Evolutionary conservation across 2,797 vertebrate genomes (phyloP).

Genomic region (Cygnus olor): DNA sequence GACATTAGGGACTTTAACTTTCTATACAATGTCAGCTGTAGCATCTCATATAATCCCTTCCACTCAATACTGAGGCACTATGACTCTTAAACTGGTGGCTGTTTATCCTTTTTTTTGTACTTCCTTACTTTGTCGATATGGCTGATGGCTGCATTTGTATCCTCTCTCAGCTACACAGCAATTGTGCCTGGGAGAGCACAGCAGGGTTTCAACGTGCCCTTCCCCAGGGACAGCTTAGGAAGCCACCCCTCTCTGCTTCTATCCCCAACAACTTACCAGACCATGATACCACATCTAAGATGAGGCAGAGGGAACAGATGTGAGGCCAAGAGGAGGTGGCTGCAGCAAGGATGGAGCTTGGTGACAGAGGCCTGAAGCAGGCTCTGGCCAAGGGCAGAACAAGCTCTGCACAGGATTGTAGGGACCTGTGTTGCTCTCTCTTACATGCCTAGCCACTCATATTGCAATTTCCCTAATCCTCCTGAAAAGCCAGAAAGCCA

Average conservation of each 20-base stretch:
- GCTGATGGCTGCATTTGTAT: not conserved
- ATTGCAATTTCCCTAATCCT: not conserved
- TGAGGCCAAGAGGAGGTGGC: not conserved
- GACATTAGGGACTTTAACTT: not conserved
- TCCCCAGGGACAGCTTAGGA: not conserved
- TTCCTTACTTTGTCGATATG: not conserved
- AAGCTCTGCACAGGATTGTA: not conserved
- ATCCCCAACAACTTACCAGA: not conserved
- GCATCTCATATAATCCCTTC: not conserved
- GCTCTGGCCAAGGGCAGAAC: not conserved
- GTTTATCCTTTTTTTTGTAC: not conserved
- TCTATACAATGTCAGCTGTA: not conserved
- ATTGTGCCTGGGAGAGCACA: not conserved
- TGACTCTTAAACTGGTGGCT: not conserved
- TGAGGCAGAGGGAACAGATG: not conserved
- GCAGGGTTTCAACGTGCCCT: not conserved
- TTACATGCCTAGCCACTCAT: not conserved
- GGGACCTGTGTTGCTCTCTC: not conserved
- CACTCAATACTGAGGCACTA: not conserved
- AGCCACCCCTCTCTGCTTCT: not conserved
- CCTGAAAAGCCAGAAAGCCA: not conserved
- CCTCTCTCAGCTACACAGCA: not conserved
- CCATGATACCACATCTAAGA: not conserved
- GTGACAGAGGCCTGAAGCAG: not conserved
- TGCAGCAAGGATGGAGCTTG: not conserved